Base-by-base conservation (phyloP, 1,140 invertebrate species). In the Drosophila eugracilis region DNA sequence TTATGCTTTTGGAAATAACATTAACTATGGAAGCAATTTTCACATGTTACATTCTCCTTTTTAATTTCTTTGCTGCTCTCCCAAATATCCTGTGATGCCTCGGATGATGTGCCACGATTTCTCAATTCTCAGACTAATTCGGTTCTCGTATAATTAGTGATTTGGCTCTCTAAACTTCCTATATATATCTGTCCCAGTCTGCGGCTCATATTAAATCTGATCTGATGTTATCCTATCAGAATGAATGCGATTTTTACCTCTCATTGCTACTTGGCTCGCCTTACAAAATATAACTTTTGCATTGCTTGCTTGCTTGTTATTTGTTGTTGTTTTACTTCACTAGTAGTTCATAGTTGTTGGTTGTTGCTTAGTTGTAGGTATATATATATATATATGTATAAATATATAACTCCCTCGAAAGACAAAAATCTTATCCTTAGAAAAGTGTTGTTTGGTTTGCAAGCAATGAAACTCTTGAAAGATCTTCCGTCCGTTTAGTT, bases 1-100 rank as follows among this genome's bases (percentile, higher is more conserved):
- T 69, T 60, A 70, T 62, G 66, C 58, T 21, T 54, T 66, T 80
- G 34, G 57, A 70, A 60, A 80, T 75, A 60, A 58, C 78, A 57
- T 75, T 79, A 78, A 62, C 79, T 84, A 84, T 84, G 80, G 80
- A 84, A 84, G 80, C 80, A 67, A 50, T 54, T 34, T 69, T 62
- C 39, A 41, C 39, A 41, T 21, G 37, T 66, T 66, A 21, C 19
- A 26, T 30, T 44, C 26, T 14, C 24, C 12, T 9, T 17, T 7
- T 34, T 10, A 5, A 39, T 12, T 47, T 9, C 7, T 32, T 30
- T 15, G 36, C 19, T 37, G 41, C 22, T 21, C 57, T 54, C 36
- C 39, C 21, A n/a, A 26, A 44, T 47, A 32, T 41, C 48, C 24
- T 42, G 34, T 57, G 36, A 37, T 60, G 48, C 36, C 54, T 54